Base-by-base conservation (phyloP, 1,140 invertebrate species). In the Pachypsylla venusta region DNA sequence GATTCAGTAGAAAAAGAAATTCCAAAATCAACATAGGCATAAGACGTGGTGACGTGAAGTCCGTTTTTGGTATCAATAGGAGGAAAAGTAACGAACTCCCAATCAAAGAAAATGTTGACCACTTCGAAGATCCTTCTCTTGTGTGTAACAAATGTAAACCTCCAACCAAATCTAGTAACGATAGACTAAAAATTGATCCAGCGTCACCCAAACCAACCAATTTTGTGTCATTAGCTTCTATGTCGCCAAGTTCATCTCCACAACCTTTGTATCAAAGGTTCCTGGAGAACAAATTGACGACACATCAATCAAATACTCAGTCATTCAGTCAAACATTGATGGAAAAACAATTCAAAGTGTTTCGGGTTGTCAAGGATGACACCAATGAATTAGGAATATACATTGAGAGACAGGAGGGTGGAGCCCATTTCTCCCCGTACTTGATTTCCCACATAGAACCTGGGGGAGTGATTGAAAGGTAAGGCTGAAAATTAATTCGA, bases 381-480 rank as follows among this genome's bases (percentile, higher is more conserved):
- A 66, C 65, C 7, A 74, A 75, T 61, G 74, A 75, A 56, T 65
- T 81, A 16, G 81, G 80, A 10, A 73, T 82, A 14, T 75, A 77
- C 64, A 80, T 82, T 53, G 77, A 76, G 19, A 76, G 75, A 24
- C 75, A 76, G 54, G 73, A 72, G 30, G 73, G 73, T 48, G 66
- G 69, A 19, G 71, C 72, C 40, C 72, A 72, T 39, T 74, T 75
- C 27, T 60, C 59, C 7, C 40, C 59, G 1, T 82, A 80, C 64
- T 74, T 79, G 61, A 79, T 83, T 54, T 76, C 79, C 2, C 74
- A 76, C 55, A 76, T 82, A 56, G 73, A 77, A 56, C 71, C 74
- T 59, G 73, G 71, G 55, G 78, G 79, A 48, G 72, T 77, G 25
- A 77, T 78, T n/a, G 67, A 76, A 60, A 80, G 74, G 79, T 81